These are phyloP conservation scores for Dioctria rufipes DNA, from an alignment of 2,888 invertebrate genomes.

Conservation along the genomic window DNA sequence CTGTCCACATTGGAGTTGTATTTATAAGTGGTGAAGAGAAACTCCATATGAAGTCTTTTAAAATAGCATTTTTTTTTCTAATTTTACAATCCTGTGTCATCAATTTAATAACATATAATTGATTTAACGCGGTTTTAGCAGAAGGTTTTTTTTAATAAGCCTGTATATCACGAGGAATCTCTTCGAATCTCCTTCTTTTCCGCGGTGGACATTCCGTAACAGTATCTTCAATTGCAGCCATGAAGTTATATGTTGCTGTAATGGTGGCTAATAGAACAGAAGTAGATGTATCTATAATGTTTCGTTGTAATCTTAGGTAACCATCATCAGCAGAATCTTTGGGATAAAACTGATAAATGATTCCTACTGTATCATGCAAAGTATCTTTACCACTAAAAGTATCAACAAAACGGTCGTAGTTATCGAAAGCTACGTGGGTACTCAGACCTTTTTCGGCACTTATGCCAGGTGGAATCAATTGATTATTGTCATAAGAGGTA, in stretches of 20 bases:
- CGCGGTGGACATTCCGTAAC: not conserved
- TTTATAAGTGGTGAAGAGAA: conserved; percentile 20
- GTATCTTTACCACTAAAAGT: conserved; percentile 65
- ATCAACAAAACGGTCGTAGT: conserved; percentile 65
- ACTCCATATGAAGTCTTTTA: not conserved
- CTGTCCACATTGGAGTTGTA: conserved; percentile 63
- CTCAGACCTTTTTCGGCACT: not conserved
- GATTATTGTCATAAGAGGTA: conserved; percentile 51
- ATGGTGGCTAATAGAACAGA: not conserved
- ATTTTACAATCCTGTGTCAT: too few species aligned
- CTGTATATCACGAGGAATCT: conserved; percentile 20
- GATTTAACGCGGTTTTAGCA: too few species aligned
- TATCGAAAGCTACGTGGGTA: conserved; percentile 62
- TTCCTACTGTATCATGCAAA: conserved; percentile 66
- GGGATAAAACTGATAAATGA: conserved; percentile 62
- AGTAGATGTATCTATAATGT: conserved; percentile 21
- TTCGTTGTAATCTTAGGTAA: not conserved
- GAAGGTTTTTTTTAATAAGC: conserved; percentile 11
- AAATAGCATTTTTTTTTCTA: not conserved
- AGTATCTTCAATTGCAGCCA: too few species aligned
- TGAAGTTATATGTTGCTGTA: not conserved
- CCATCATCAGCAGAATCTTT: not conserved
- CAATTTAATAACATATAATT: too few species aligned
- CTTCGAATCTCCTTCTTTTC: conserved; percentile 27
- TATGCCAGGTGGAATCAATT: conserved; percentile 30